phyloP scores from a whole-genome alignment of 2,113 vertebrate genomes.

The Datnioides undecimradiatus region DNA sequence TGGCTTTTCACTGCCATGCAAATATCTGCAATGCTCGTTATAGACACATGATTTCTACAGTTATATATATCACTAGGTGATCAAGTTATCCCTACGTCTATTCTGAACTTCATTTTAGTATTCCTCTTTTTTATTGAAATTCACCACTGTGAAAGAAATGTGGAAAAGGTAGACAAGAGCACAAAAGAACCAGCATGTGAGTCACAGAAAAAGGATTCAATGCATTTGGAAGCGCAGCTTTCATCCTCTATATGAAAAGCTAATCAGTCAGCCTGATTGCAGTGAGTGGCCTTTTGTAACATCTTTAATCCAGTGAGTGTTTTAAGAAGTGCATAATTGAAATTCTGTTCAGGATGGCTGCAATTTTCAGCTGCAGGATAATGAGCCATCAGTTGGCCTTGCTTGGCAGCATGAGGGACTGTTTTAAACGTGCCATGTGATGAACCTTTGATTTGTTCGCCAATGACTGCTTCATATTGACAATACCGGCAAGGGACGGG shows the following conservation, averaged over 20 bases:
- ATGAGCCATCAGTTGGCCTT: constrained; percentile 90
- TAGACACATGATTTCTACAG: background rate
- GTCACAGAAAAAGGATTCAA: constrained; percentile 49
- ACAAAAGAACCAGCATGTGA: constrained; percentile 62
- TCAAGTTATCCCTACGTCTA: background rate
- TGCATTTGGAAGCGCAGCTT: constrained; percentile 64
- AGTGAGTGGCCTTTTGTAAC: constrained; percentile 83
- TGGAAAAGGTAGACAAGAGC: constrained; percentile 35
- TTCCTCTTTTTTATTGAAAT: constrained; percentile 55
- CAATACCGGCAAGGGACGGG: constrained; percentile 86
- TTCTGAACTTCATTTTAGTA: constrained; percentile 7
- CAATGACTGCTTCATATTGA: constrained; percentile 86
- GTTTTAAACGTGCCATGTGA: constrained; percentile 88
- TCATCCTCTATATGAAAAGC: constrained; percentile 79
- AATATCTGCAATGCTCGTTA: background rate
- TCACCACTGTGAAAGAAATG: constrained; percentile 28
- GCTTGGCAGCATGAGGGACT: constrained; percentile 70
- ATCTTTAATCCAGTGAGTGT: constrained; percentile 84
- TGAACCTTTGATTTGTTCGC: constrained; percentile 90
- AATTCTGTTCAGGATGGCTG: constrained; percentile 89
- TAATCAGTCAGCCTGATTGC: constrained; percentile 84
- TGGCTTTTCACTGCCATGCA: no score
- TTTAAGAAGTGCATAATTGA: constrained; percentile 90
- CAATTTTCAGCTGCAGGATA: constrained; percentile 89
- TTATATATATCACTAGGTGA: background rate